These are phyloP conservation scores for Phenganax subtilis DNA, from an alignment of 92 coral and sea anemone genomes.

Conservation along the genomic window DNA sequence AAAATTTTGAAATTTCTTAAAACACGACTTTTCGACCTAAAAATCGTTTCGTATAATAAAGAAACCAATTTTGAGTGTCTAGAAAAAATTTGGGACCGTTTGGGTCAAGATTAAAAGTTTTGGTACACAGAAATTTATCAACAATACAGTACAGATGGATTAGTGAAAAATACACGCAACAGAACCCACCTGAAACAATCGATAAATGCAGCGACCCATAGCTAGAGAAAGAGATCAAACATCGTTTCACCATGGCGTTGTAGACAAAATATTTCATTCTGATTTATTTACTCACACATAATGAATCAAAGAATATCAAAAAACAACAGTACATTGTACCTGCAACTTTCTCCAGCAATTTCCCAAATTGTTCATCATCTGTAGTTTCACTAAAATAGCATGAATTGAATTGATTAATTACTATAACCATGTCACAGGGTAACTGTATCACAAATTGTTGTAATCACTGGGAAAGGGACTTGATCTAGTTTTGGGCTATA, in stretches of 20 bases:
- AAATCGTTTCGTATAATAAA: too few species aligned
- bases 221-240: slow-evolving; percentile 37
- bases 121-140: background rate
- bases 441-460: background rate
- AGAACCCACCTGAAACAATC: slow-evolving; percentile 68
- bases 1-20: too few species aligned
- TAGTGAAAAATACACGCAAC: background rate
- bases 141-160: background rate
- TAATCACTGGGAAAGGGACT: background rate
- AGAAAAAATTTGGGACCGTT: too few species aligned
- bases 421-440: background rate
- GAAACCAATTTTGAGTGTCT: too few species aligned
- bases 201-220: slow-evolving; percentile 86
- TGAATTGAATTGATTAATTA: background rate
- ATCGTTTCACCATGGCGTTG: background rate
- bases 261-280: too few species aligned
- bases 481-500: slow-evolving; percentile 15
- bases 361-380: slow-evolving; percentile 85
- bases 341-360: slow-evolving; percentile 88
- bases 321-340: slow-evolving; percentile 26
- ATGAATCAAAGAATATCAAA: background rate
- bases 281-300: background rate
- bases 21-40: too few species aligned
- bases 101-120: too few species aligned
- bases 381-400: slow-evolving; percentile 74